Evolutionary conservation across 2,888 invertebrate genomes (phyloP), one percentile per base, ranked within the genome.

Genomic region (Aethes cnicana): DNA sequence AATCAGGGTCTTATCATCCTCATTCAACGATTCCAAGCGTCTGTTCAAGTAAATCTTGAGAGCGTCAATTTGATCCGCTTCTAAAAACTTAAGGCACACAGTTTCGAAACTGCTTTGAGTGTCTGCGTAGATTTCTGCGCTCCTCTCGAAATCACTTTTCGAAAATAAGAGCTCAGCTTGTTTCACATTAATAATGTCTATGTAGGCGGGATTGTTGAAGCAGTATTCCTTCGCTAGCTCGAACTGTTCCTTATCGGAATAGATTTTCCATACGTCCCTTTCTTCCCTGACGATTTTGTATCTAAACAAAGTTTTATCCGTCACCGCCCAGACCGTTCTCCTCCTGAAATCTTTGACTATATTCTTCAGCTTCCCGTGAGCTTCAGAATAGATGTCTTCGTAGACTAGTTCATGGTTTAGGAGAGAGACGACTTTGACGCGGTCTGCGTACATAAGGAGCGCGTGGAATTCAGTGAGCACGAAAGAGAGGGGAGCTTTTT

Each of bases 91-190:
- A 7, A 99, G 88, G 47, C 98, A 96, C 25, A 98, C 94, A 64
- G 97, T 97, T 85, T 99, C 99, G 74, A 99, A 98, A 12, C 97
- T 95, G 30, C 95, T 95, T 64, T 95, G 94, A 0, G 98, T 97
- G 66, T 97, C 94, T 0, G 98, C 97, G 76, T 95, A 98, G 60
- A 95, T 92, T 63, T 93, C 91, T 0, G 99, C 99, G 75, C 97
- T 97, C 61, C 93, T 92, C 53, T 94, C 92, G 66, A 94, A 98
- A 81, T 95, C 91, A 52, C 93, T 93, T 58, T 94, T 92, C 4
- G 92, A 91, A 68, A 97, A 98, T 2, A 95, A 90, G 68, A 94
- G 90, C 67, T 98, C 96, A 0, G 98, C 98, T 80, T 98, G 96
- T 74, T 95, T 95, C 0, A 95, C 94, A 17, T 97, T 91, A 0